phyloP scores from a whole-genome alignment of 2,797 vertebrate species.

The Sebastiscus albofasciatus region DNA sequence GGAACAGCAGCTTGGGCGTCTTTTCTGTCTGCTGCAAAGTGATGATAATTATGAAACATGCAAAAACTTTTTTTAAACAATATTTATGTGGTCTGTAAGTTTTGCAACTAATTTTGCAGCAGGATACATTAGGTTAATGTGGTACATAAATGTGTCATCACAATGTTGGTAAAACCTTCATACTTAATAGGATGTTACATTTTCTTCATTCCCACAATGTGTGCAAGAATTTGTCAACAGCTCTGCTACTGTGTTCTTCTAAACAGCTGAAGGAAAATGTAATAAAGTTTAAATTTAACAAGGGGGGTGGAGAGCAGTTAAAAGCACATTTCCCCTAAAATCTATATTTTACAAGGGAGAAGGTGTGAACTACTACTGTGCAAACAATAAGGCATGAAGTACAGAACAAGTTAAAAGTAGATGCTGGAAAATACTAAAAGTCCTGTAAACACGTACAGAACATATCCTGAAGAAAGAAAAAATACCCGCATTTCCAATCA shows the following conservation, averaged over 20 bases:
- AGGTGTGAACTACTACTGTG: background rate
- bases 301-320: constrained; percentile 5
- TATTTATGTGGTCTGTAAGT: background rate
- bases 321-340: constrained; percentile 12
- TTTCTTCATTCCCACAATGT: background rate
- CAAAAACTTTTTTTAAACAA: background rate
- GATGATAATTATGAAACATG: background rate
- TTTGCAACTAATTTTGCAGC: background rate
- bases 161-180: background rate
- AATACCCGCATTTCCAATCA: background rate
- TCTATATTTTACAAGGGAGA: constrained; percentile 25
- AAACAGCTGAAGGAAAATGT: constrained; percentile 20
- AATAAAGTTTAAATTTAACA: constrained; percentile 28
- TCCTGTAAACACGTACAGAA: background rate
- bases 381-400: background rate
- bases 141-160: background rate
- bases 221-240: background rate
- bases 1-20: background rate
- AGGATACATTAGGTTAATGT: background rate
- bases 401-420: background rate
- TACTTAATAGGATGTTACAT: background rate
- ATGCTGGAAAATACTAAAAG: constrained; percentile 1
- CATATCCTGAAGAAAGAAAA: background rate
- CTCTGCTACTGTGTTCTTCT: background rate
- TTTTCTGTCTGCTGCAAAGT: background rate